A percentile compares a stretch with the other conserved stretches of the same genome.
phyloP scores from a whole-genome alignment of 1,140 invertebrate species.

The Diachasmimorpha longicaudata region DNA sequence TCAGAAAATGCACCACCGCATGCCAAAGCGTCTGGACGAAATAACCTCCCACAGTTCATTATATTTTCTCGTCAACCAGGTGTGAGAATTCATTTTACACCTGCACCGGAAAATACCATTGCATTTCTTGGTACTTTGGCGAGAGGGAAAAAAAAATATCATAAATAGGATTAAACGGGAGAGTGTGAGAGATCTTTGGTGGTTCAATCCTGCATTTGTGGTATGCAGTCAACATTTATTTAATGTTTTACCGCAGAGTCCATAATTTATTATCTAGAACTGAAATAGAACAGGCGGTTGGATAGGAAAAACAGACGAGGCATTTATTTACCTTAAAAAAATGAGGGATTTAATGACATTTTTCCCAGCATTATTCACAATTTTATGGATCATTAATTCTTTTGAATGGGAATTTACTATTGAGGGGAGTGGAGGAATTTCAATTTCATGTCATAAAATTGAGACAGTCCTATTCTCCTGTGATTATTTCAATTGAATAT shows the following conservation, averaged over 20 bases:
- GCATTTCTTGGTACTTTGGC: not conserved
- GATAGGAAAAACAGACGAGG: not conserved
- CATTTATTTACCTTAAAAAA: no score
- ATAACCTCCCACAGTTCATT: constrained; percentile 16
- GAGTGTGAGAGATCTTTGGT: constrained; percentile 5
- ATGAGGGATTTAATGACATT: no score
- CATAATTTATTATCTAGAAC: not conserved
- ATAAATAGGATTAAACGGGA: not conserved
- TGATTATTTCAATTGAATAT: no score
- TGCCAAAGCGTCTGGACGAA: not conserved
- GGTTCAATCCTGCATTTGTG: not conserved
- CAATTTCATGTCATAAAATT: no score
- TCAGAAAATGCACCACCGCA: not conserved
- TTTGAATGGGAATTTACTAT: no score
- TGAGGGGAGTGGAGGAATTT: no score
- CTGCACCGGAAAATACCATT: not conserved
- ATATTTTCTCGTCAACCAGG: constrained; percentile 14
- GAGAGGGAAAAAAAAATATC: not conserved
- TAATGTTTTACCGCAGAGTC: not conserved
- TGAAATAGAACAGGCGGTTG: not conserved
- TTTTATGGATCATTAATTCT: no score
- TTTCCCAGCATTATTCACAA: no score
- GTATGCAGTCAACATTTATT: constrained; percentile 3
- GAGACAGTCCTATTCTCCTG: no score
- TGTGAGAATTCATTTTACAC: constrained; percentile 18